phyloP scores from a whole-genome alignment of 2,797 vertebrate genomes.

The Gobio occitaniae region DNA sequence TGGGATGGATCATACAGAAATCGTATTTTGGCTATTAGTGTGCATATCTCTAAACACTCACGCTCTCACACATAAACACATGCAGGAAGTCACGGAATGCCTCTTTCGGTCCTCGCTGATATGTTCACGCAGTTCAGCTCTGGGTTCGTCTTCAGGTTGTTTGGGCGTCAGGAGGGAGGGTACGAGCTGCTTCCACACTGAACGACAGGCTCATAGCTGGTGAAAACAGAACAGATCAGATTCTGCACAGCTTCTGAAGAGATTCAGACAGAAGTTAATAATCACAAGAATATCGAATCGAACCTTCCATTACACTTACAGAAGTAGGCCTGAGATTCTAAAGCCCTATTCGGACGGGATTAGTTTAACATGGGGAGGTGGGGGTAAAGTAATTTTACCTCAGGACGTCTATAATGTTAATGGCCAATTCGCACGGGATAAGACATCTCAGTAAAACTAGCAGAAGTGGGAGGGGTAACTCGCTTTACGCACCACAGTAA shows the following conservation, averaged over 20 bases:
- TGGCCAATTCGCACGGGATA: too few relatives aligned
- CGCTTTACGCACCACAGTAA: too few relatives aligned
- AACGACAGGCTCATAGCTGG: constrained; percentile 53
- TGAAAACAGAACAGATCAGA: constrained; percentile 31
- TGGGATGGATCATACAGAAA: constrained; percentile 57
- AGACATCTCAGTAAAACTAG: too few relatives aligned
- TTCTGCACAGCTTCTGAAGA: not conserved
- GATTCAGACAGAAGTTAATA: not conserved
- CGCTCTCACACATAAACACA: constrained; percentile 26
- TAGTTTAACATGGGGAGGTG: too few relatives aligned
- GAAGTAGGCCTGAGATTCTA: not conserved
- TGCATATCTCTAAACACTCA: constrained; percentile 54
- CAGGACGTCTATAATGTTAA: too few relatives aligned
- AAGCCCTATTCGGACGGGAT: too few relatives aligned
- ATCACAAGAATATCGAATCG: not conserved
- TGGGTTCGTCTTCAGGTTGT: constrained; percentile 35
- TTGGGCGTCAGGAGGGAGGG: not conserved
- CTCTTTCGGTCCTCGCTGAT: constrained; percentile 56
- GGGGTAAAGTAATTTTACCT: too few relatives aligned
- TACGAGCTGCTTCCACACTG: constrained; percentile 29
- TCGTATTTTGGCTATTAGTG: constrained; percentile 42
- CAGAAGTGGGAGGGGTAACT: too few relatives aligned
- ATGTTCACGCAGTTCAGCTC: constrained; percentile 41
- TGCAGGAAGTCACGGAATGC: constrained; percentile 70
- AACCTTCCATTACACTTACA: not conserved